Evolutionary conservation across 2,113 vertebrate genomes (phyloP).

Genomic region (Sturnira hondurensis): DNA sequence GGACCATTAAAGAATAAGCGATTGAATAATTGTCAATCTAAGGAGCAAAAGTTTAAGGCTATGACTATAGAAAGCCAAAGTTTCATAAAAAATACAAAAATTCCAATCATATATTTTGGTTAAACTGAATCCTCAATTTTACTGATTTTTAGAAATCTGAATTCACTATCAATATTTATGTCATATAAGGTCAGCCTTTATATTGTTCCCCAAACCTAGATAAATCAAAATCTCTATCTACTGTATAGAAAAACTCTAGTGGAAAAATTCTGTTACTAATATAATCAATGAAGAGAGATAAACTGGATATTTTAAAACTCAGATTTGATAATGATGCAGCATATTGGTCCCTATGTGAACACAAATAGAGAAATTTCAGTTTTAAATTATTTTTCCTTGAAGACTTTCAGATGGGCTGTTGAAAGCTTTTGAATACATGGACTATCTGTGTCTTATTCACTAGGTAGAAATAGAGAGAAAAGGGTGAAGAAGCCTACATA

Average conservation of each 20-base stretch:
- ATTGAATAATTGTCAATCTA: not conserved
- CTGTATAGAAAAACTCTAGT: not conserved
- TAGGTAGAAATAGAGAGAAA: not conserved
- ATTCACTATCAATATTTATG: not conserved
- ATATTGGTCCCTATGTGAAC: not conserved
- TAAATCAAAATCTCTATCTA: not conserved
- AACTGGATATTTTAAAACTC: conserved; percentile 3
- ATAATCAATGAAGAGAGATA: conserved; percentile 35
- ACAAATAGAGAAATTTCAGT: conserved; percentile 22
- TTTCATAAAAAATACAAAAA: not conserved
- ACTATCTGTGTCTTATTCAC: not conserved
- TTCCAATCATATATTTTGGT: not conserved
- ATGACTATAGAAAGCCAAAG: not conserved
- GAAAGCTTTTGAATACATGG: not conserved
- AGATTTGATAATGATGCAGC: not conserved
- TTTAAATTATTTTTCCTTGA: conserved; percentile 27
- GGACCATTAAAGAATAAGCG: not conserved
- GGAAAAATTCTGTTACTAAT: not conserved
- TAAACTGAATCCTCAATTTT: not conserved
- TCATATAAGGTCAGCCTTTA: not conserved
- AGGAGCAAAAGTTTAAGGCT: not conserved
- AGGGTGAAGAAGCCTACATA: not conserved
- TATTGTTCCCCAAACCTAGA: not conserved
- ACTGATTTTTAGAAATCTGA: conserved; percentile 9
- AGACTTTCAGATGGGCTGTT: conserved; percentile 7